phyloP scores from a whole-genome alignment of 2,113 vertebrate genomes.

The Erythrocercus mccallii region DNA sequence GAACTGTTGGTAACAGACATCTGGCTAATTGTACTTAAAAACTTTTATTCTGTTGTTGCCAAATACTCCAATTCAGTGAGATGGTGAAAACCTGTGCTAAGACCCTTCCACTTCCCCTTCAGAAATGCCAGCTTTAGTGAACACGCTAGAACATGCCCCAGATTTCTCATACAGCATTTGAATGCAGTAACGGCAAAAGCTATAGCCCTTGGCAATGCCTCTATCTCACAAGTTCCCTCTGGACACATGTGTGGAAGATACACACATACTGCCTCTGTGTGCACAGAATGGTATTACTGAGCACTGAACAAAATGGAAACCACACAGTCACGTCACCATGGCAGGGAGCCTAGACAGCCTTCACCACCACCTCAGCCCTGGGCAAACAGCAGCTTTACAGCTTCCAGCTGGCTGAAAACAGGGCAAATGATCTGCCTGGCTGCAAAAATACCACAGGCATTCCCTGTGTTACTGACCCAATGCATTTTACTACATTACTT shows the following conservation, averaged over 20 bases:
- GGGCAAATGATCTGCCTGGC: background rate
- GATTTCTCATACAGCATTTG: background rate
- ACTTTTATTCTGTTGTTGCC: background rate
- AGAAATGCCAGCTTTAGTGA: background rate
- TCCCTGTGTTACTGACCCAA: background rate
- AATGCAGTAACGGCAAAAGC: background rate
- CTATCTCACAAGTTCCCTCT: background rate
- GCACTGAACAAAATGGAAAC: background rate
- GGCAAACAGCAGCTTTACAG: background rate
- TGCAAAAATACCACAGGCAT: background rate
- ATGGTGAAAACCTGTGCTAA: background rate
- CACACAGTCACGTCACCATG: background rate
- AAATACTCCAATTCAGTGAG: background rate
- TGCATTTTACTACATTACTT: background rate
- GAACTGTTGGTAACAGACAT: background rate
- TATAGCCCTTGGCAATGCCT: background rate
- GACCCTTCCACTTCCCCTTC: background rate
- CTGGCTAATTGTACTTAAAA: background rate
- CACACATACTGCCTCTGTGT: background rate
- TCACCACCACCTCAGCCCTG: background rate
- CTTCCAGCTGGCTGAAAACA: background rate
- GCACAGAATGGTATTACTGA: background rate
- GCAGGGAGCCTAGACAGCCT: background rate
- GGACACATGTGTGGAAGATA: accelerated
- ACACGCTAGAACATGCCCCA: background rate